A percentile compares a stretch with the other conserved stretches of the same genome.
Conservation (phyloP, 2,888 invertebrate species). For the Scaptomyza flava region DNA sequence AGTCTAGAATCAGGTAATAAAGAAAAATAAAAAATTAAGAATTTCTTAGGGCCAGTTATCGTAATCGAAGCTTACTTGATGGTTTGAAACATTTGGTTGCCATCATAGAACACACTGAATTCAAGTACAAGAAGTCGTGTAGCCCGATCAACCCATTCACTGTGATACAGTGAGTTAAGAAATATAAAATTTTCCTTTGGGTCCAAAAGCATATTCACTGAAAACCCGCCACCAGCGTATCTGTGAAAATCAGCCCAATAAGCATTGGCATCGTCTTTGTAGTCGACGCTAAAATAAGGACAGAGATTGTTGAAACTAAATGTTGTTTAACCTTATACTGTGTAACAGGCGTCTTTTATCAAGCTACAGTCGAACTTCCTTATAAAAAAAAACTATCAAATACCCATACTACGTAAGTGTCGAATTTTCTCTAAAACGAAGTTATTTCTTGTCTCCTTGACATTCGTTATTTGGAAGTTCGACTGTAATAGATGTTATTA, state of each 20-base stretch:
- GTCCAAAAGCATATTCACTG: neutral
- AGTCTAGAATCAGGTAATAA: conserved; percentile 5
- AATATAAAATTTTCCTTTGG: neutral
- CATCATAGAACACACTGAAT: neutral
- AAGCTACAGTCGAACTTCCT: neutral
- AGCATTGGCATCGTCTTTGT: neutral
- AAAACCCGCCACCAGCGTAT: conserved; percentile 28
- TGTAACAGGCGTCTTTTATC: neutral
- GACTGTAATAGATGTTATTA: neutral
- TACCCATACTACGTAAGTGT: too few relatives aligned
- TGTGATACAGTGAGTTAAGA: fast-evolving
- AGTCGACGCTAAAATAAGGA: neutral
- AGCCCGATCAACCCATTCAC: conserved; percentile 23
- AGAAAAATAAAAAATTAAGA: neutral
- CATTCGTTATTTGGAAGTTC: too few relatives aligned
- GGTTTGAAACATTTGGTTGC: neutral
- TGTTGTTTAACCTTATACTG: neutral
- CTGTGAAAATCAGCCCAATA: neutral
- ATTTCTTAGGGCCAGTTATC: neutral
- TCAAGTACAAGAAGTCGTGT: conserved; percentile 35
- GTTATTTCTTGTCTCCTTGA: too few relatives aligned
- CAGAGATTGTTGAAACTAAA: neutral
- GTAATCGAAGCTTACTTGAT: conserved; percentile 20
- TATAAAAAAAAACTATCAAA: too few relatives aligned
- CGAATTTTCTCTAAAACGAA: too few relatives aligned